Conservation (phyloP, 1,140 invertebrate species). For the Trichonephila clavata region DNA sequence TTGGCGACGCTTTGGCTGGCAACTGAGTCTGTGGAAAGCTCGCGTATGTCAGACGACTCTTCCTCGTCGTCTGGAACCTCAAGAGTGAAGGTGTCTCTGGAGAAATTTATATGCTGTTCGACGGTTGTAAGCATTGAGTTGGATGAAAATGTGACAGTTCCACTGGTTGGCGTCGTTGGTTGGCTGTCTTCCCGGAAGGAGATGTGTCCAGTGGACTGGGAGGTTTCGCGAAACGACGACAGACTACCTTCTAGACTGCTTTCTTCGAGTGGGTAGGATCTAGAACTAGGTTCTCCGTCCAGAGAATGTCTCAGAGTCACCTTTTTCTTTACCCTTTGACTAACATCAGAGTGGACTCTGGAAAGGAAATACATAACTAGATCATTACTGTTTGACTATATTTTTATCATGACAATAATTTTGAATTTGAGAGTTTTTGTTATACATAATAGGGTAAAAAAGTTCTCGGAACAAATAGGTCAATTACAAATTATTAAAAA, state of each 20-base stretch:
- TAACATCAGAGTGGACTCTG: constrained; percentile 89
- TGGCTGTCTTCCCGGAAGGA: constrained; percentile 37
- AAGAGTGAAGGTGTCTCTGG: constrained; percentile 35
- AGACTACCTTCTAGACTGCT: constrained; percentile 43
- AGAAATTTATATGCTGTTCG: constrained; percentile 43
- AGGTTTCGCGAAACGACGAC: constrained; percentile 9
- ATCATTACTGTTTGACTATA: not conserved
- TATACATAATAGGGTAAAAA: too few species aligned
- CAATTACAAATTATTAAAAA: too few species aligned
- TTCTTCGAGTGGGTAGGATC: constrained; percentile 44
- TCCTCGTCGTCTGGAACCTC: constrained; percentile 62
- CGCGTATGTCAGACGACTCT: not conserved
- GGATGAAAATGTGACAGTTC: not conserved
- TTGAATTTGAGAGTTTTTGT: too few species aligned
- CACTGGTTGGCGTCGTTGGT: not conserved
- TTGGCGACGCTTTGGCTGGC: not conserved
- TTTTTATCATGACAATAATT: too few species aligned
- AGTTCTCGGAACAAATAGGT: too few species aligned
- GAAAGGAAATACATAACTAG: not conserved
- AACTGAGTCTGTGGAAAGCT: constrained; percentile 34
- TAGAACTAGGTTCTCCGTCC: constrained; percentile 69
- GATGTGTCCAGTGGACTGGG: not conserved
- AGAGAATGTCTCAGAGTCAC: constrained; percentile 87
- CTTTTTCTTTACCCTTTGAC: constrained; percentile 88
- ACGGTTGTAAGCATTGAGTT: constrained; percentile 5